Evolutionary conservation across 2,797 vertebrate genomes (phyloP).

Genomic region (Octomys mimax): DNA sequence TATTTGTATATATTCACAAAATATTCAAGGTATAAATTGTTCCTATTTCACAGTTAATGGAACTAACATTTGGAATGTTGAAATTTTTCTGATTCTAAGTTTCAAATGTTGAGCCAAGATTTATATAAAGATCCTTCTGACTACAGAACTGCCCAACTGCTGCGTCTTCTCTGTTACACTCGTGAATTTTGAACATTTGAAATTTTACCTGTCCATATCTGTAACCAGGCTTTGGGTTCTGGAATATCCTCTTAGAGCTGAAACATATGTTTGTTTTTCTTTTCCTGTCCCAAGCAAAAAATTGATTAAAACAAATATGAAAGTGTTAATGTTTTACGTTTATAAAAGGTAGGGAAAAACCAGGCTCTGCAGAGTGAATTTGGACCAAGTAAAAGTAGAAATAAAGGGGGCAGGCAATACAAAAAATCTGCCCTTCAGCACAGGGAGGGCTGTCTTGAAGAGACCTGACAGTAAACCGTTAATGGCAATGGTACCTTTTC

Average conservation of each 20-base stretch:
- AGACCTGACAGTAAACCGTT: not conserved
- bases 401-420: not conserved
- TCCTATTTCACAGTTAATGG: not conserved
- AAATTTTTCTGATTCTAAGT: not conserved
- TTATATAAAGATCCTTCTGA: not conserved
- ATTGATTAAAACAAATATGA: not conserved
- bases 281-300: not conserved
- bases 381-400: not conserved
- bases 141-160: not conserved
- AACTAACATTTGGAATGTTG: slow-evolving; percentile 19
- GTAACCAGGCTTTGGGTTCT: not conserved
- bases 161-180: not conserved
- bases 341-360: not conserved
- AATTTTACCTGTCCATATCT: not conserved
- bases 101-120: not conserved
- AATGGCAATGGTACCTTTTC: not conserved
- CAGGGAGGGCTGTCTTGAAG: not conserved
- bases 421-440: not conserved
- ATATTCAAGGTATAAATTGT: slow-evolving; percentile 5
- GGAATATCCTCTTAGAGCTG: not conserved
- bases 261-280: not conserved
- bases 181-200: not conserved
- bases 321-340: not conserved
- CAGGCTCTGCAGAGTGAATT: not conserved
- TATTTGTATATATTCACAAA: not conserved